phyloP scores from a whole-genome alignment of 2,113 vertebrate genomes.

The Phycodurus eques region DNA sequence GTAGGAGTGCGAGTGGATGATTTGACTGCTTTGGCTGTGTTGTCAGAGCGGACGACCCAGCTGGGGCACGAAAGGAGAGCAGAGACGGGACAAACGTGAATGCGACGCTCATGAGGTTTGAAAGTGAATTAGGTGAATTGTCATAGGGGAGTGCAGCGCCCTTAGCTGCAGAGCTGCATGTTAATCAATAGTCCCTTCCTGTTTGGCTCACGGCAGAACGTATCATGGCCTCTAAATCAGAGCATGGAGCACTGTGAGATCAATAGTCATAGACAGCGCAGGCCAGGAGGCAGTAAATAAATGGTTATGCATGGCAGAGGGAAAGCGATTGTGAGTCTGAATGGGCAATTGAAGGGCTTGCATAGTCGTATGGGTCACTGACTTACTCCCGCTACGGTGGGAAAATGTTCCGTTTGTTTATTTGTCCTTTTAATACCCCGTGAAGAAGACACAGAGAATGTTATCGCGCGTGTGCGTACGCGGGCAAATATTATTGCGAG shows the following conservation, averaged over 20 bases:
- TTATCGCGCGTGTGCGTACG: slow-evolving; percentile 14
- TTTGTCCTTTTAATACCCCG: neutral
- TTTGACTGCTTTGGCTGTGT: slow-evolving; percentile 3
- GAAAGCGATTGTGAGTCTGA: slow-evolving; percentile 27
- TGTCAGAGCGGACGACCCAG: slow-evolving; percentile 15
- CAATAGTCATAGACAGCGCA: slow-evolving; percentile 70
- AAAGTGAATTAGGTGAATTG: slow-evolving; percentile 48
- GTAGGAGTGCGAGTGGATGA: neutral
- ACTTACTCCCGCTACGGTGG: slow-evolving; percentile 29
- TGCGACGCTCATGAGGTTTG: slow-evolving; percentile 29
- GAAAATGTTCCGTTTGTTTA: slow-evolving; percentile 9
- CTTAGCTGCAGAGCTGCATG: slow-evolving; percentile 24
- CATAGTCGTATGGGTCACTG: slow-evolving; percentile 20
- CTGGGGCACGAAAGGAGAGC: slow-evolving; percentile 17
- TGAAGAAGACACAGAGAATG: neutral
- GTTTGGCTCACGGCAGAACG: slow-evolving; percentile 58
- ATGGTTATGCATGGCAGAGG: slow-evolving; percentile 39
- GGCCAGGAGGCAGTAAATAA: slow-evolving; percentile 62
- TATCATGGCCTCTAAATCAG: slow-evolving; percentile 71
- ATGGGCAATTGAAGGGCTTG: slow-evolving; percentile 4
- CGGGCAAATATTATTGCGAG: slow-evolving; percentile 22
- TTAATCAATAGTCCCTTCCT: slow-evolving; percentile 60
- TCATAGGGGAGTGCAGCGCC: slow-evolving; percentile 31
- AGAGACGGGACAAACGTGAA: slow-evolving; percentile 16
- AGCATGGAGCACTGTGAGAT: slow-evolving; percentile 65